Percentiles rank a stretch among this genome's conserved stretches.
Conservation (phyloP, 2,113 vertebrate species). For the Dendropsophus ebraccatus region DNA sequence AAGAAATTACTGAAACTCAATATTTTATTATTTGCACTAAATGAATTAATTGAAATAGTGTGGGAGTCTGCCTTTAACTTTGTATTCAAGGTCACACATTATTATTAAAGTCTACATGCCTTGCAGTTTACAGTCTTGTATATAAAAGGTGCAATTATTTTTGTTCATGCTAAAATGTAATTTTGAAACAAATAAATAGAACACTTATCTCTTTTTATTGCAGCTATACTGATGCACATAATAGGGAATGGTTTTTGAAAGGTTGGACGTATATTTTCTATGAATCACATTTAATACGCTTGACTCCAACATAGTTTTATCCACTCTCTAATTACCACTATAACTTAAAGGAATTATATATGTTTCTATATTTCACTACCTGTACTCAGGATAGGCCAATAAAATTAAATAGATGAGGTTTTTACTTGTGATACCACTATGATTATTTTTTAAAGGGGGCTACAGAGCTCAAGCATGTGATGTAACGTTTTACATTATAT, state of each 20-base stretch:
- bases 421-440: too few relatives aligned
- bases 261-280: background rate
- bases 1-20: background rate
- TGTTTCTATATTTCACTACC: too few relatives aligned
- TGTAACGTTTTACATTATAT: too few relatives aligned
- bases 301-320: background rate
- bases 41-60: too few relatives aligned
- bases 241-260: background rate
- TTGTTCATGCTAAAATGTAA: slow-evolving; percentile 35
- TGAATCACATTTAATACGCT: background rate
- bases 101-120: background rate
- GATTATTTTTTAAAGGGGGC: too few relatives aligned
- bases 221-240: background rate
- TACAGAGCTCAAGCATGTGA: too few relatives aligned
- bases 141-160: background rate
- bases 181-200: slow-evolving; percentile 33
- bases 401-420: too few relatives aligned
- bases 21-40: background rate
- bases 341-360: background rate
- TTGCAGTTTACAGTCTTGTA: background rate
- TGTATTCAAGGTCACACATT: slow-evolving; percentile 18
- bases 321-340: background rate
- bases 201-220: slow-evolving; percentile 42
- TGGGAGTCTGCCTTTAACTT: background rate
- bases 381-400: too few relatives aligned